Percentiles rank a stretch among this genome's conserved stretches.
These are phyloP conservation scores for Intellagama lesueurii DNA, from an alignment of 2,797 vertebrate species.

Conservation along the genomic window DNA sequence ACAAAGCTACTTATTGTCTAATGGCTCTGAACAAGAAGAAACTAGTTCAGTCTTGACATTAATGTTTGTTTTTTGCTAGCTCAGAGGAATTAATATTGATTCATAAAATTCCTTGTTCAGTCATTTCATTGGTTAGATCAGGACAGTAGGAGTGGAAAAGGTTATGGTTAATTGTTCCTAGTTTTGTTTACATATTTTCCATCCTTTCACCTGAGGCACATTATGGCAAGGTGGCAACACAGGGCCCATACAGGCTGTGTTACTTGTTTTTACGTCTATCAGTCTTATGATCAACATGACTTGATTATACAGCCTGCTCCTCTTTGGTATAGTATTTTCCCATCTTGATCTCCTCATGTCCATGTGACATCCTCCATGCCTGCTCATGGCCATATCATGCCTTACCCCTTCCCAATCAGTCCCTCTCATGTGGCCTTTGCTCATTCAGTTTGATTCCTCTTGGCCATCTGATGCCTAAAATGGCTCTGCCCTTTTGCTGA, in stretches of 20 bases:
- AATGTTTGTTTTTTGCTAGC: no score
- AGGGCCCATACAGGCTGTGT: neutral
- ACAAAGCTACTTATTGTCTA: rapidly evolving
- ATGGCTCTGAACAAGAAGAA: neutral
- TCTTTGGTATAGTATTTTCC: neutral
- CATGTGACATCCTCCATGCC: no score
- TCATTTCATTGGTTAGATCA: neutral
- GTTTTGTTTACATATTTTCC: neutral
- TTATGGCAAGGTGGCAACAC: neutral
- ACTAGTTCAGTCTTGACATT: neutral
- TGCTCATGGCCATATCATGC: no score
- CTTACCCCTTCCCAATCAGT: no score
- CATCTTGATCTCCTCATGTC: neutral
- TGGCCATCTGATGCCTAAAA: neutral
- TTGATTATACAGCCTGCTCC: neutral
- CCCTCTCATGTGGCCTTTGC: no score
- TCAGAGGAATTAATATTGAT: neutral
- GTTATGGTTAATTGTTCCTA: neutral
- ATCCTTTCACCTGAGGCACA: neutral
- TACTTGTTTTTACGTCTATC: neutral
- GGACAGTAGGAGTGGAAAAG: neutral
- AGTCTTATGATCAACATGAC: neutral
- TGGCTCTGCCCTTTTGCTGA: neutral
- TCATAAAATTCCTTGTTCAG: rapidly evolving
- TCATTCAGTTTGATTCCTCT: no score